A percentile compares a stretch with the other conserved stretches of the same genome.
phyloP scores from a whole-genome alignment of 92 coral and sea anemone genomes.

The Palythoa caribaeorum region DNA sequence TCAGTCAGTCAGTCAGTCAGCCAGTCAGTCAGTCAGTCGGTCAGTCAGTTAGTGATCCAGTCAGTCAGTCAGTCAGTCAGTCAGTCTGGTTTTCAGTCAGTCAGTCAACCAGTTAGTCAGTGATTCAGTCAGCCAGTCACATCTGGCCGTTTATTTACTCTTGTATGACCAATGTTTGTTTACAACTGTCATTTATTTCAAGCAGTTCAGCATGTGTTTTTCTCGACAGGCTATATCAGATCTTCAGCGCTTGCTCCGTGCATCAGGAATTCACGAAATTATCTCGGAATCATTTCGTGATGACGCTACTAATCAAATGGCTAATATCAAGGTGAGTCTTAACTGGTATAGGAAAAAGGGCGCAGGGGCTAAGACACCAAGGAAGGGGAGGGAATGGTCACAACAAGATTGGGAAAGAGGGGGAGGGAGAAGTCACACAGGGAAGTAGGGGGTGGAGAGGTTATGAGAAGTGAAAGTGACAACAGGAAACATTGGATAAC shows the following conservation, averaged over 20 bases:
- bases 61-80: neutral
- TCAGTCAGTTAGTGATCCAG: too few species aligned
- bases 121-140: neutral
- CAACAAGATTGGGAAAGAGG: neutral
- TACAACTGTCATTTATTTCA: neutral
- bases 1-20: neutral
- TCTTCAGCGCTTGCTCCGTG: slow-evolving; percentile 65
- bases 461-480: neutral
- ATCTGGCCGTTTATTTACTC: neutral
- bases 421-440: neutral
- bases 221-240: slow-evolving; percentile 71
- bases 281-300: slow-evolving; percentile 82
- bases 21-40: too few species aligned
- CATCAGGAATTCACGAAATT: slow-evolving; percentile 61
- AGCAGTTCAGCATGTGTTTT: neutral
- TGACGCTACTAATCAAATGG: slow-evolving; percentile 70
- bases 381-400: neutral
- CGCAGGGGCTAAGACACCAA: neutral
- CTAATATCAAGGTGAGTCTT: slow-evolving; percentile 68
- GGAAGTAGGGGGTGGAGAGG: neutral
- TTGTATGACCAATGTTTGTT: neutral
- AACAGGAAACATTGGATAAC: neutral
- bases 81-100: neutral
- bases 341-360: neutral
- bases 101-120: too few species aligned